Evolutionary conservation across 2,113 vertebrate genomes (phyloP).

Genomic region (Mirounga angustirostris): DNA sequence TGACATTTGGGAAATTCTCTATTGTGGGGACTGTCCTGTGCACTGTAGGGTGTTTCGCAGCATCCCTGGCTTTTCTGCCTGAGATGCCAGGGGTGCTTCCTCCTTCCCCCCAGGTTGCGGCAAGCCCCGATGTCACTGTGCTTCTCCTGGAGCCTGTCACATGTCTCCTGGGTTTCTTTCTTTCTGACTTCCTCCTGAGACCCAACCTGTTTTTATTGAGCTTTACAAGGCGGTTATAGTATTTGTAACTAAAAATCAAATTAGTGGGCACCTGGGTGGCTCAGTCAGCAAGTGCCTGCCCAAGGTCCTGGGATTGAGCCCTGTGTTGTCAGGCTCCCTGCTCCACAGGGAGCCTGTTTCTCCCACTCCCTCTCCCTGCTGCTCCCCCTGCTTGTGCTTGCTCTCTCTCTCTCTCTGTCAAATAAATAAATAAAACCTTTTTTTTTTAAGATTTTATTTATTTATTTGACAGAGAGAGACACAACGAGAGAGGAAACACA

Average conservation of each 20-base stretch:
- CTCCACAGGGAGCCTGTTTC: background rate
- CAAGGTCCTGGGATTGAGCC: background rate
- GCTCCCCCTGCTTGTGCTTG: background rate
- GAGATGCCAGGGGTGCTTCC: background rate
- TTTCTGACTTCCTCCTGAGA: background rate
- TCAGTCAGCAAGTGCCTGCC: too few relatives aligned
- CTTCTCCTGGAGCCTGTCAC: background rate
- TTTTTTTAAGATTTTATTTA: too few relatives aligned
- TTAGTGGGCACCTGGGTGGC: background rate
- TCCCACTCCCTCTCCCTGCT: background rate
- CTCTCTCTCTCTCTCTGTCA: background rate
- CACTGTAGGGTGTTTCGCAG: background rate
- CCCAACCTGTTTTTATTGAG: background rate
- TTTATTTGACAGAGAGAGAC: too few relatives aligned
- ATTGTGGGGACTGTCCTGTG: background rate
- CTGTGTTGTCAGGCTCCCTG: background rate
- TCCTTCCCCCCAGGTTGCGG: background rate
- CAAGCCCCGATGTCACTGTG: background rate
- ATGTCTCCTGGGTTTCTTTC: background rate
- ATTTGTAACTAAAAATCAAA: constrained; percentile 36
- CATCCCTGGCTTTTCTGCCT: background rate
- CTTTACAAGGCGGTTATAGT: background rate
- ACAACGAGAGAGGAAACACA: too few relatives aligned
- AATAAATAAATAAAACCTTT: background rate
- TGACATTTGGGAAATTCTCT: background rate